These are phyloP conservation scores for Daboia siamensis DNA, from an alignment of 2,113 vertebrate species.

Conservation along the genomic window DNA sequence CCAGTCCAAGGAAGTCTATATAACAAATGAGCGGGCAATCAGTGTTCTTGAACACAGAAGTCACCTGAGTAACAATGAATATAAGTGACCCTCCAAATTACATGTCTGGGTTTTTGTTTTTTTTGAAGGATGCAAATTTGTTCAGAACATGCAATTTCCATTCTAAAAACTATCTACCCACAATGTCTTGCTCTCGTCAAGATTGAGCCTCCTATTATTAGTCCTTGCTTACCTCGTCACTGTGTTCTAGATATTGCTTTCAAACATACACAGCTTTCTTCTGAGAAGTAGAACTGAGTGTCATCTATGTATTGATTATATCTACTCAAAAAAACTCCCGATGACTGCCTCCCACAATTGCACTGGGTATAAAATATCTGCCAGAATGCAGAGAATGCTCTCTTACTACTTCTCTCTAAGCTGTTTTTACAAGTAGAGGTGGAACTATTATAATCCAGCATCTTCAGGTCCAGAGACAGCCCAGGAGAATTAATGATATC, in stretches of 20 bases:
- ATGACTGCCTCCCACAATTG: not conserved
- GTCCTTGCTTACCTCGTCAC: not conserved
- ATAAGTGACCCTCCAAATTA: not conserved
- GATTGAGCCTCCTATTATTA: not conserved
- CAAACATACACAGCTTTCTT: not conserved
- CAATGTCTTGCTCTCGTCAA: not conserved
- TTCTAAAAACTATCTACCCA: not conserved
- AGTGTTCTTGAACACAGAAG: not conserved
- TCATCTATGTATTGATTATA: not conserved
- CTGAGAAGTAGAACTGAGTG: not conserved
- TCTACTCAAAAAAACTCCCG: not conserved
- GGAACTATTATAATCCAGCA: not conserved
- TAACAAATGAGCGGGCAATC: not conserved
- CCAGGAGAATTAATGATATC: not conserved
- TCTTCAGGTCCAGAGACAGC: not conserved
- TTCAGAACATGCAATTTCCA: not conserved
- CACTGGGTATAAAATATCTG: not conserved
- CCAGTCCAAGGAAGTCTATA: not conserved
- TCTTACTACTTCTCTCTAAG: not conserved
- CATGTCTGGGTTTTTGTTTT: not conserved
- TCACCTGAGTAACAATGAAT: not conserved
- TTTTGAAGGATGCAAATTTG: not conserved
- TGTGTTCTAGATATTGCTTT: not conserved
- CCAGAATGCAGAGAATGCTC: not conserved
- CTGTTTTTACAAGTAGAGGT: not conserved